A percentile compares a stretch with the other conserved stretches of the same genome.
phyloP scores from a whole-genome alignment of 2,888 invertebrate species.

The Phaonia tiefii region DNA sequence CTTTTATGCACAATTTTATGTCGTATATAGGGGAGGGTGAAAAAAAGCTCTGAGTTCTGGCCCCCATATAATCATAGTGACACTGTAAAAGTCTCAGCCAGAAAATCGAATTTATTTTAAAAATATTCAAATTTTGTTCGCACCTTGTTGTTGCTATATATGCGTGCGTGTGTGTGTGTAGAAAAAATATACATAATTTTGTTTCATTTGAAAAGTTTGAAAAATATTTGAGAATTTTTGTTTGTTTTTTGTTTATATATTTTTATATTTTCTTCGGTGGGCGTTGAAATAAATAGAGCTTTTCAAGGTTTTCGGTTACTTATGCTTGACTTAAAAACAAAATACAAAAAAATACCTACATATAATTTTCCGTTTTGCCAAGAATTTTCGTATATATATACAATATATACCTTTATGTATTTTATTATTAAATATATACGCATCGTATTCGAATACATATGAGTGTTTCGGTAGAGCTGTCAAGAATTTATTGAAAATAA shows the following conservation, averaged over 20 bases:
- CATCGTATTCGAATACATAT: no score
- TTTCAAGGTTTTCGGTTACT: slow-evolving; percentile 61
- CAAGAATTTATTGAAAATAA: slow-evolving; percentile 21
- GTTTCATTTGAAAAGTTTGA: no score
- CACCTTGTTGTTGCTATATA: no score
- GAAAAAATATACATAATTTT: neutral
- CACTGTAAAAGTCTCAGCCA: no score
- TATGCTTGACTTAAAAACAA: slow-evolving; percentile 18
- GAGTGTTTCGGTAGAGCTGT: neutral
- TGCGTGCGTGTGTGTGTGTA: neutral
- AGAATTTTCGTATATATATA: neutral
- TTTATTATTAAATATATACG: no score
- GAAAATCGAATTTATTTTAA: no score
- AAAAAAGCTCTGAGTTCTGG: no score
- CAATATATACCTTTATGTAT: neutral
- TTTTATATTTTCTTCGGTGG: slow-evolving; percentile 30
- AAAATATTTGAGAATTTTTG: no score
- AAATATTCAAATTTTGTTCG: slow-evolving; percentile 14
- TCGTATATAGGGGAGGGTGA: no score
- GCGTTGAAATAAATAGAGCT: slow-evolving; percentile 50
- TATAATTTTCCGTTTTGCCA: neutral
- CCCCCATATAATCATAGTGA: no score
- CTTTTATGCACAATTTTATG: no score
- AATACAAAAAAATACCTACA: neutral
- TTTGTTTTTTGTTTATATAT: no score